Conservation (phyloP, 2,797 vertebrate species). For the Falco novaeseelandiae region DNA sequence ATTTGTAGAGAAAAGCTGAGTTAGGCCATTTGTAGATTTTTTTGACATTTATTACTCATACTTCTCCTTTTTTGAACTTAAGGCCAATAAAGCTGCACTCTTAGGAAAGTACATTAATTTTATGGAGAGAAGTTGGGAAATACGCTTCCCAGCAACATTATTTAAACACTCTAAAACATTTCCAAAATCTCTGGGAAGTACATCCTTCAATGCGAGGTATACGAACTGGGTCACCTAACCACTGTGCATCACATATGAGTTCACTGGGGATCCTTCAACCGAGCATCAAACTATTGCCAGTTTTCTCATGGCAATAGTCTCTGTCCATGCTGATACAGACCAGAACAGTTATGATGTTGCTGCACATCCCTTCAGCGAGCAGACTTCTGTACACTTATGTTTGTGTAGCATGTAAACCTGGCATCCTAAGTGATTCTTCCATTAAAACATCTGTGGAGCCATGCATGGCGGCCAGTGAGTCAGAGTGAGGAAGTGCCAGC, state of each 20-base stretch:
- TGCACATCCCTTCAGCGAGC: not conserved
- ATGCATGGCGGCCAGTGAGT: not conserved
- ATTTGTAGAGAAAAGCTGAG: not conserved
- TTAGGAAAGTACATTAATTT: not conserved
- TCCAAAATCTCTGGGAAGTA: not conserved
- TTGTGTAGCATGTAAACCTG: not conserved
- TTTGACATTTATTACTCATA: not conserved
- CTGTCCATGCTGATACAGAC: not conserved
- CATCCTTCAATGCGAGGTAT: accelerated
- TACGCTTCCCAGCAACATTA: not conserved
- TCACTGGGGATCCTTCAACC: not conserved
- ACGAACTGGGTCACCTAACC: not conserved
- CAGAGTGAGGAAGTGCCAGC: not conserved
- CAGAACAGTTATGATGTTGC: not conserved
- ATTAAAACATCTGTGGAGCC: not conserved
- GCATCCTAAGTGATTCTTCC: too few species aligned
- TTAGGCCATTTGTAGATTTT: not conserved
- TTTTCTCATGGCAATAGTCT: not conserved
- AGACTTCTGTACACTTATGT: not conserved
- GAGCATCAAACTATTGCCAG: not conserved
- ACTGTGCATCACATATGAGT: not conserved
- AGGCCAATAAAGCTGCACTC: not conserved
- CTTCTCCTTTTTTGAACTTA: not conserved
- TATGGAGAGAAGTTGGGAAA: not conserved
- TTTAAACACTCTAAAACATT: not conserved